A percentile compares a stretch with the other conserved stretches of the same genome.
Evolutionary conservation across 2,888 invertebrate species (phyloP).

Genomic region (Cephus pygmeus): DNA sequence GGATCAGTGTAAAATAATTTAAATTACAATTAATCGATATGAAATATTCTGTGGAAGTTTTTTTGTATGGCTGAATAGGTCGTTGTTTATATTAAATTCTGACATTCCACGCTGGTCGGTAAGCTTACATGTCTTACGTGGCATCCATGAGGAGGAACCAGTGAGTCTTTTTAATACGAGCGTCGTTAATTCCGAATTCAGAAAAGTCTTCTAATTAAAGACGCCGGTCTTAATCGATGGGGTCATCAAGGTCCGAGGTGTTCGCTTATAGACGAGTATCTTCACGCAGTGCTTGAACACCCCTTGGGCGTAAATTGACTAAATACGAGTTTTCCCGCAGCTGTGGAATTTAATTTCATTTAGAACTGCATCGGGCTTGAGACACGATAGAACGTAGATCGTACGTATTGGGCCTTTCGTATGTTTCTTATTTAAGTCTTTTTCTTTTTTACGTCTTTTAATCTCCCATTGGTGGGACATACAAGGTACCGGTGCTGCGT

Average conservation of each 20-base stretch:
- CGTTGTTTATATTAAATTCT: neutral
- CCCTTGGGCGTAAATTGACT: neutral
- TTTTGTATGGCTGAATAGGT: neutral
- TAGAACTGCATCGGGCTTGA: neutral
- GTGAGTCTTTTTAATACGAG: conserved; percentile 8
- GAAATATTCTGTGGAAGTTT: neutral
- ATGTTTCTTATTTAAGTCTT: neutral
- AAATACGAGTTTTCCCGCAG: neutral
- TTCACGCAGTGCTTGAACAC: neutral
- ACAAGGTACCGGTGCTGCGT: conserved; percentile 19
- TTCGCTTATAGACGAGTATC: neutral
- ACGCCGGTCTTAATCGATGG: neutral
- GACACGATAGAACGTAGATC: neutral
- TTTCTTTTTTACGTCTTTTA: neutral
- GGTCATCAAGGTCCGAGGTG: neutral
- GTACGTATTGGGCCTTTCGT: neutral
- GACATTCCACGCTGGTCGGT: neutral
- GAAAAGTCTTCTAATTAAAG: conserved; percentile 12
- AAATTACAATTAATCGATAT: neutral
- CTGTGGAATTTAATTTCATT: conserved; percentile 1
- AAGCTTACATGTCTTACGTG: neutral
- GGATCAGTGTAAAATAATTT: neutral
- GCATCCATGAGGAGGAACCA: neutral
- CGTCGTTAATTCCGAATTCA: conserved; percentile 12
- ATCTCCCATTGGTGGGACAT: neutral